Evolutionary conservation across 2,888 invertebrate species (phyloP), one percentile per base, ranked within the genome.

Genomic region (Cataglyphis livida): DNA sequence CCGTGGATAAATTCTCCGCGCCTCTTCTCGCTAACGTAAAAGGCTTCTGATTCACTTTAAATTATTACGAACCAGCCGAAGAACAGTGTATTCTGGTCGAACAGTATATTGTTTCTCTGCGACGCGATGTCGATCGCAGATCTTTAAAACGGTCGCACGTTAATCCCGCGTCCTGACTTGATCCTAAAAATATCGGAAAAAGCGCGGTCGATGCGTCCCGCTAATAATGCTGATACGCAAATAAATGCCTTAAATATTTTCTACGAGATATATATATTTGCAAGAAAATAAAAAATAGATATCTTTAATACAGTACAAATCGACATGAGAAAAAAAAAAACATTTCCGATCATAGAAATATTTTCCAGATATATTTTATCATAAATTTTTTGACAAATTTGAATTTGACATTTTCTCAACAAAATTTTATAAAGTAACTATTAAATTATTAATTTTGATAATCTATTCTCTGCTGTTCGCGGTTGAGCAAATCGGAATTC

Each of bases 21-120:
- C 59, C 32, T 78, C 32, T 44, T 35, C 41, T 32, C 59, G 18
- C 57, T 78, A 76, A 78, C 21, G 78, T 73, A 35, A 59, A 41
- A 73, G 78, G 35, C 35, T 73, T 44, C 73, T 79, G 73, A 79
- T 73, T 79, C 78, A 79, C 7, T 25, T 59, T 79, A 79, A 79
- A 59, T 79, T 78, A 78, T 71, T 79, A 59, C 44, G 32, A 59
- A 44, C 35, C 78, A 73, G 59, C 71, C 73, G 57, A 79, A 35
- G 74, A 79, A 79, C 59, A 25, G 73, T 32, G 78, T 79, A 79
- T 79, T 79, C 78, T 79, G 78, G 78, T 79, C 59, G 73, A 79
- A 44, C 59, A 12, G 21, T 79, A 79, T 79, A 79, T 79, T 78
- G 73, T 78, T 59, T 59, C 25, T 25, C 21, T 28, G 59, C 78